Evolutionary conservation across 2,888 invertebrate species (phyloP).

Genomic region (Chorisops tibialis): DNA sequence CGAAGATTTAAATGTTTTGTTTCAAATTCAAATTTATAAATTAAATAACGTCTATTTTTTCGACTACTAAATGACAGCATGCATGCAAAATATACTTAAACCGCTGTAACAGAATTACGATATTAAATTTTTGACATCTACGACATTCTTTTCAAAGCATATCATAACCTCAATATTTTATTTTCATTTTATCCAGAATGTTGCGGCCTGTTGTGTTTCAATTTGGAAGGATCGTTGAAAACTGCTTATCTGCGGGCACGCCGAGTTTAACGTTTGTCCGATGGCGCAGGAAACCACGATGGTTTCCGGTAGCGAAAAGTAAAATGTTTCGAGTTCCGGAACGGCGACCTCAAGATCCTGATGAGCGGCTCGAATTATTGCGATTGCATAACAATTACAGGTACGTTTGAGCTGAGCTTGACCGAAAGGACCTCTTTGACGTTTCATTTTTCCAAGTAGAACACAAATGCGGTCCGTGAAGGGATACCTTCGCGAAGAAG

Average conservation of each 20-base stretch:
- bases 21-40: no score
- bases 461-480: constrained; percentile 57
- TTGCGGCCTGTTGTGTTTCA: neutral
- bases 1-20: no score
- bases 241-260: neutral
- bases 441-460: constrained; percentile 35
- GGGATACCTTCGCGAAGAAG: constrained; percentile 56
- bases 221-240: neutral
- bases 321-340: constrained; percentile 71
- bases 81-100: neutral
- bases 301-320: constrained; percentile 75
- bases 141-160: no score
- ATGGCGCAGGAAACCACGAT: constrained; percentile 71
- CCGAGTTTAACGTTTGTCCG: constrained; percentile 47
- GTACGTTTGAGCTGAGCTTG: constrained; percentile 38
- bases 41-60: no score
- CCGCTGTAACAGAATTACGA: neutral
- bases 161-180: neutral
- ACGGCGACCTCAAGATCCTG: constrained; percentile 57
- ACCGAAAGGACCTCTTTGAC: neutral
- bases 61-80: no score
- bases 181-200: neutral
- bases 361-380: constrained; percentile 64
- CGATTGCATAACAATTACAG: constrained; percentile 70
- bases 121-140: no score